Base-by-base conservation (phyloP, 2,113 vertebrate genomes). In the Apteryx mantelli region DNA sequence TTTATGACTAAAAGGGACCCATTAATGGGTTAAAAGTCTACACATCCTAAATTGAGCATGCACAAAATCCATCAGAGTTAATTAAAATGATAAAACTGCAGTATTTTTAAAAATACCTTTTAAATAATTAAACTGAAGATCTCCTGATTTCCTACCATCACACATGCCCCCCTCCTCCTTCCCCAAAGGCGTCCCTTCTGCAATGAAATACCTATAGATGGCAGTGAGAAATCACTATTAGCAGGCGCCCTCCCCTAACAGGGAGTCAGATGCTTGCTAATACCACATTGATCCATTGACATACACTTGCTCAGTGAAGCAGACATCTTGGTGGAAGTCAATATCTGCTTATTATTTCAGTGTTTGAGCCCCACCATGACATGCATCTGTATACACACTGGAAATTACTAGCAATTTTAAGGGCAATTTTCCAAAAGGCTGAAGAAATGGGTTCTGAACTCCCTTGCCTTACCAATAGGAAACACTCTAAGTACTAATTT, bases 331-430 rank as follows among this genome's bases (percentile, higher is more conserved):
- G 15, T 30, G 34, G 63, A 91, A 95, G 83, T 79, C 88, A 83
- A 16, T 83, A 92, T 26, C 56, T 80, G 52, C 81, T 95, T 71
- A 66, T 69, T 93, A 94, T 71, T 82, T 71, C 71, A 86, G 40
- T 20, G 46, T 70, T 73, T 65, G 70, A 94, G 70, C 38, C 52
- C 61, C 38, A 42, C 61, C 46, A 55, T 21, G 42, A 84, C 79
- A 75, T 6, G 26, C 1, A 4, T 30, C 34, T 9, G 32, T 77
- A 91, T 34, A 76, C 60, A 91, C 11, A 48, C 15, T 91, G 66
- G 86, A 87, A 89, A 81, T 28, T 9, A 44, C 24, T 7, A 40
- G 12, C 58, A 95, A 90, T 88, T 60, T 77, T 61, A 92, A 83
- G 55, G 71, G 52, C 48, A 65, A 15, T 85, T 74, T 91, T 91